These are phyloP conservation scores for Manis pentadactyla DNA, from an alignment of 2,797 vertebrate genomes.

Conservation along the genomic window DNA sequence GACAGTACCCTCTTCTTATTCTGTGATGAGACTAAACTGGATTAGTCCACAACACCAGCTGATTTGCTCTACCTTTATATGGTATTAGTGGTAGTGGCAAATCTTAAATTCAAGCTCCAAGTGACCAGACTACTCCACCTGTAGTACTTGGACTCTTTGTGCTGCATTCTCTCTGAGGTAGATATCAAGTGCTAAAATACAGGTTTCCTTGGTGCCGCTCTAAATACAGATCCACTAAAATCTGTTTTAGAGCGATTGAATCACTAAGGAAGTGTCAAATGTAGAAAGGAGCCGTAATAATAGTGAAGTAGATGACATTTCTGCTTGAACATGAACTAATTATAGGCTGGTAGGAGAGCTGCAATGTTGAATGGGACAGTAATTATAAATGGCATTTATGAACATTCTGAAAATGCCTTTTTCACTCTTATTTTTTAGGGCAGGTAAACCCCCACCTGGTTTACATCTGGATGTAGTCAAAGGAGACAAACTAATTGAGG, in stretches of 20 bases:
- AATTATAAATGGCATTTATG: conserved; percentile 57
- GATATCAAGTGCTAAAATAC: conserved; percentile 58
- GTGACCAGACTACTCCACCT: not conserved
- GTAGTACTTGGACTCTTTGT: not conserved
- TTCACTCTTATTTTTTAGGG: conserved; percentile 89
- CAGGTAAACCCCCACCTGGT: conserved; percentile 97
- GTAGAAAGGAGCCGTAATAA: conserved; percentile 61
- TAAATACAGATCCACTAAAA: conserved; percentile 71
- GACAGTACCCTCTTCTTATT: not conserved
- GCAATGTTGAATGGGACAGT: conserved; percentile 35
- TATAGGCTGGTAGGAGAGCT: conserved; percentile 70
- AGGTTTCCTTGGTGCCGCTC: conserved; percentile 67
- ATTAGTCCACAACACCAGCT: conserved; percentile 36
- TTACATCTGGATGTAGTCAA: conserved; percentile 99
- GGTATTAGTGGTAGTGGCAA: not conserved
- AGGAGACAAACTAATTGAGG: conserved; percentile 99
- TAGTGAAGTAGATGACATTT: conserved; percentile 58
- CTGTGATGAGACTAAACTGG: conserved; percentile 34
- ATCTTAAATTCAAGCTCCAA: conserved; percentile 50
- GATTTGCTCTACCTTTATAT: not conserved
- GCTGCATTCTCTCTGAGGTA: conserved; percentile 44
- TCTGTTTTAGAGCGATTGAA: conserved; percentile 68
- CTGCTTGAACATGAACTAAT: conserved; percentile 74
- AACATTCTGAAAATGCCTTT: conserved; percentile 66
- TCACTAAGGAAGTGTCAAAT: conserved; percentile 71